phyloP scores from a whole-genome alignment of 1,140 invertebrate species.

The Atta cephalotes region DNA sequence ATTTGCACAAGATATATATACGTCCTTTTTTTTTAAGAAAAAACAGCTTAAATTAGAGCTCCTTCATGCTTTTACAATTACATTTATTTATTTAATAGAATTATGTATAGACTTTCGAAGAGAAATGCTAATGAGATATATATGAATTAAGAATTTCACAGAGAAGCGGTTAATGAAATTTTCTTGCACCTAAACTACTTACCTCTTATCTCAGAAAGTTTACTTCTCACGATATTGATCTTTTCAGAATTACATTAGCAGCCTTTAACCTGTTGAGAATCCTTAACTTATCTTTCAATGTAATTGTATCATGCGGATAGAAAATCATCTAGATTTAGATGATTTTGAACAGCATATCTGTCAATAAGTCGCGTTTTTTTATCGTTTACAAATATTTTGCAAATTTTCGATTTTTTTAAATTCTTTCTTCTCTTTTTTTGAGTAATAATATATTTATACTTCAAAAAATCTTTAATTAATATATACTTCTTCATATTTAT shows the following conservation, averaged over 20 bases:
- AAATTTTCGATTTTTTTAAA: constrained; percentile 52
- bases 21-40: not conserved
- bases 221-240: constrained; percentile 89
- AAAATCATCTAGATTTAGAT: constrained; percentile 69
- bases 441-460: no score
- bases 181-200: constrained; percentile 47
- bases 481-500: not conserved
- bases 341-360: constrained; percentile 73
- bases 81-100: not conserved
- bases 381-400: constrained; percentile 75
- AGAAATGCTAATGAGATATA: not conserved
- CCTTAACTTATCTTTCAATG: constrained; percentile 87
- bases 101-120: not conserved
- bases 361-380: constrained; percentile 75
- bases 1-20: not conserved
- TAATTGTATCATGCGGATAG: constrained; percentile 87
- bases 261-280: constrained; percentile 85
- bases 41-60: no score
- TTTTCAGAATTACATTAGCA: constrained; percentile 87
- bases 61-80: no score
- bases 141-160: constrained; percentile 28
- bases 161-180: constrained; percentile 42
- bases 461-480: no score
- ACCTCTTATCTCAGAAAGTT: constrained; percentile 88
- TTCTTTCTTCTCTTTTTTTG: no score